Conservation (phyloP, 2,113 vertebrate species). For the Motacilla alba region DNA sequence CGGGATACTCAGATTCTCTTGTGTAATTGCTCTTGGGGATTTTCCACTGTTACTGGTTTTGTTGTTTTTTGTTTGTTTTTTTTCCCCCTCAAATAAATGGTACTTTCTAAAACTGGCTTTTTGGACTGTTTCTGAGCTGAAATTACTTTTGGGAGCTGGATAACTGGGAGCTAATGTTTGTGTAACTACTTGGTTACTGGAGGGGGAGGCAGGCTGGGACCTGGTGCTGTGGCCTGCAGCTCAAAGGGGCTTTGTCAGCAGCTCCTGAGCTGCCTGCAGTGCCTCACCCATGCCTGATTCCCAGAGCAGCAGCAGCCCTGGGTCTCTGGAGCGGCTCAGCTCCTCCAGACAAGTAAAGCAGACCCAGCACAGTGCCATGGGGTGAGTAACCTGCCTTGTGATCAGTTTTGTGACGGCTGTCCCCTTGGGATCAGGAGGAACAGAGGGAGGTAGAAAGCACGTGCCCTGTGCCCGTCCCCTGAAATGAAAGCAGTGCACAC, state of each 20-base stretch:
- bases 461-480: not conserved
- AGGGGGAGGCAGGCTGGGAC: not conserved
- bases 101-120: constrained; percentile 71
- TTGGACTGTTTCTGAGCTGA: not conserved
- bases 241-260: constrained; percentile 15
- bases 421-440: not conserved
- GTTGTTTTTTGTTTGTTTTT: not conserved
- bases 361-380: not conserved
- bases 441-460: not conserved
- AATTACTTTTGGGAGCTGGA: not conserved
- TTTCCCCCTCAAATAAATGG: constrained; percentile 67
- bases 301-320: not conserved
- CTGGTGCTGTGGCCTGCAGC: not conserved
- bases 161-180: not conserved
- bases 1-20: not conserved
- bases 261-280: not conserved
- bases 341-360: not conserved
- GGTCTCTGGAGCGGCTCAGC: not conserved
- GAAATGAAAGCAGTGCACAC: not conserved
- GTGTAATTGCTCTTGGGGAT: constrained; percentile 43
- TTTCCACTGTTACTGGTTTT: constrained; percentile 70
- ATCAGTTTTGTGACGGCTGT: not conserved
- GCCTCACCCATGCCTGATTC: not conserved
- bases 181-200: not conserved
- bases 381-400: not conserved